A percentile compares a stretch with the other conserved stretches of the same genome.
These are phyloP conservation scores for Synergus itoensis DNA, from an alignment of 2,888 invertebrate genomes.

Conservation along the genomic window DNA sequence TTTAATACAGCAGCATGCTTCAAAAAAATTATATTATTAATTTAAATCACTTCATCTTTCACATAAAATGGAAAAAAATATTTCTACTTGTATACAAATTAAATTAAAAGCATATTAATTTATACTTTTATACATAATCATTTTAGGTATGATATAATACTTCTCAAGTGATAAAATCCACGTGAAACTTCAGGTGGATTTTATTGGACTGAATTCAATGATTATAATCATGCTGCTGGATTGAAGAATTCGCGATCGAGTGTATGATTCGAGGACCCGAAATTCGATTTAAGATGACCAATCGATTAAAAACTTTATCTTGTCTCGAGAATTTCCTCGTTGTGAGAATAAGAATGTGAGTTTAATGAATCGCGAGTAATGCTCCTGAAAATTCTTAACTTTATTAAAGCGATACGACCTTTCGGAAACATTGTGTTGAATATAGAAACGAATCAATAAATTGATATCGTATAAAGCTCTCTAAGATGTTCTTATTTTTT, in stretches of 20 bases:
- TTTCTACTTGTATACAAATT: background rate
- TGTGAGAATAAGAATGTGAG: slow-evolving; percentile 11
- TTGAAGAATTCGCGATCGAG: background rate
- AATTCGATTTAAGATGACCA: slow-evolving; percentile 40
- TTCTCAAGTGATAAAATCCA: too few relatives aligned
- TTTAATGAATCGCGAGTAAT: slow-evolving; percentile 46
- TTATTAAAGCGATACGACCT: slow-evolving; percentile 66
- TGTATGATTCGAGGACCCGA: slow-evolving; percentile 12
- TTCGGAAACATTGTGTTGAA: slow-evolving; percentile 72
- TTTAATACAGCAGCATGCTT: slow-evolving; percentile 25
- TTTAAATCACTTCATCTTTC: background rate
- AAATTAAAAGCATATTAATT: too few relatives aligned
- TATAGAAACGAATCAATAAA: slow-evolving; percentile 74
- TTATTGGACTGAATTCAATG: background rate
- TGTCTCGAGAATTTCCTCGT: slow-evolving; percentile 27
- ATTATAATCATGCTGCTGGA: slow-evolving; percentile 20
- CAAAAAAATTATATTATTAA: background rate
- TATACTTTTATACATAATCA: too few relatives aligned
- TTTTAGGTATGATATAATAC: too few relatives aligned
- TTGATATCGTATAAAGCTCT: slow-evolving; percentile 69
- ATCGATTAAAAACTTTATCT: slow-evolving; percentile 37
- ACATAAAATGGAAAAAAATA: background rate
- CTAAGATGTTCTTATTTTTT: slow-evolving; percentile 28
- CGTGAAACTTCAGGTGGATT: background rate
- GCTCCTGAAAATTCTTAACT: slow-evolving; percentile 53